phyloP scores from a whole-genome alignment of 2,888 invertebrate species.

The Mimas tiliae region DNA sequence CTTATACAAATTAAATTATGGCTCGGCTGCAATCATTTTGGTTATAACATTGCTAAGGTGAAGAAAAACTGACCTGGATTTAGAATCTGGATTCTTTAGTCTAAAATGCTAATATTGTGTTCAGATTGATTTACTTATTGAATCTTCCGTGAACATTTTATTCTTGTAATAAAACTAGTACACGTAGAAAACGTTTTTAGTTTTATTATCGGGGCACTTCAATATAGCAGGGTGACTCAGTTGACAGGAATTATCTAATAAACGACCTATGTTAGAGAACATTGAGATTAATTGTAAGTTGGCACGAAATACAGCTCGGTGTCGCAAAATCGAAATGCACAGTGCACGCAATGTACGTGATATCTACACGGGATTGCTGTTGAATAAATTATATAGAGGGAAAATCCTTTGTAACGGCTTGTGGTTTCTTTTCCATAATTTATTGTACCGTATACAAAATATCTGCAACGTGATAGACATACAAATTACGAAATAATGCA shows the following conservation, averaged over 20 bases:
- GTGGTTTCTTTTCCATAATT: conserved; percentile 24
- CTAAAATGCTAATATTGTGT: background rate
- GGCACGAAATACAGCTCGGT: conserved; percentile 51
- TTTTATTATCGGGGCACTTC: conserved; percentile 25
- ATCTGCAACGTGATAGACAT: background rate
- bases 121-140: background rate
- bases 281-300: conserved; percentile 55
- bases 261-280: conserved; percentile 46
- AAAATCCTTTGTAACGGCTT: conserved; percentile 15
- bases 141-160: conserved; percentile 3
- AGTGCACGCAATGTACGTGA: conserved; percentile 46
- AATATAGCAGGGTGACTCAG: conserved; percentile 36
- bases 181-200: conserved; percentile 7
- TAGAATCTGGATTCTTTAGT: background rate
- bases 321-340: conserved; percentile 40
- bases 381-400: conserved; percentile 17
- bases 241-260: conserved; percentile 50
- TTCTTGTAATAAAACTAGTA: conserved; percentile 12
- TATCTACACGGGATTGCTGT: conserved; percentile 31
- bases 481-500: background rate
- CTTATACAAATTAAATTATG: too few relatives aligned
- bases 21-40: too few relatives aligned
- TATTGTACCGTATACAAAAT: background rate
- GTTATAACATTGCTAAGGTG: too few relatives aligned
- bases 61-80: background rate